Evolutionary conservation across 2,797 vertebrate genomes (phyloP).

Genomic region (Bucorvus abyssinicus): DNA sequence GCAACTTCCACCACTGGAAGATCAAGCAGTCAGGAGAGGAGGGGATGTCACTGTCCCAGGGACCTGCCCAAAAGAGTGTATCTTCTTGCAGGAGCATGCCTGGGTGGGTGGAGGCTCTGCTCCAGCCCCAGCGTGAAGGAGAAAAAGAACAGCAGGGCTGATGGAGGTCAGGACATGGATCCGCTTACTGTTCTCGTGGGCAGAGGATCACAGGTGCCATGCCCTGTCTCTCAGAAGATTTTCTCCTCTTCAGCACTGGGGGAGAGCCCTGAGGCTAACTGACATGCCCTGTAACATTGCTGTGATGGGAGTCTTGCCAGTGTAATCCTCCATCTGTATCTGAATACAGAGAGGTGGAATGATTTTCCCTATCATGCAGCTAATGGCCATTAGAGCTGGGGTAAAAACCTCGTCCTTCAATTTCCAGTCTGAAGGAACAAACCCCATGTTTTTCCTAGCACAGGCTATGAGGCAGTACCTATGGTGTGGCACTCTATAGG

Average conservation of each 20-base stretch:
- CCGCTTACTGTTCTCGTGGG: background rate
- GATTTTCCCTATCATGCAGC: background rate
- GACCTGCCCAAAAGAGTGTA: background rate
- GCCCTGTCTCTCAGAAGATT: background rate
- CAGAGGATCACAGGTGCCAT: background rate
- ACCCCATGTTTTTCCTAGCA: fast-evolving
- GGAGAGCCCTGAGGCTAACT: background rate
- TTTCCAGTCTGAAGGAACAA: background rate
- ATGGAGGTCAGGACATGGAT: background rate
- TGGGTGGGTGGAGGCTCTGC: background rate
- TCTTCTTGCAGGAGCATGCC: background rate
- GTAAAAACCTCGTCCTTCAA: background rate
- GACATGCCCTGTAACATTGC: background rate
- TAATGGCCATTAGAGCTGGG: background rate
- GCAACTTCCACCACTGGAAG: background rate
- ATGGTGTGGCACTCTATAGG: fast-evolving
- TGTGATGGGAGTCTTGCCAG: background rate
- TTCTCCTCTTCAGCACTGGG: background rate
- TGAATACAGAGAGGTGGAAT: background rate
- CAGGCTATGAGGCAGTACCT: background rate
- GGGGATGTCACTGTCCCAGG: fast-evolving
- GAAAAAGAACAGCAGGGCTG: background rate
- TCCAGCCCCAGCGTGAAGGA: background rate
- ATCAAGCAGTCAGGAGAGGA: background rate
- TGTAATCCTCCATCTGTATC: background rate